Conservation (phyloP, 2,113 vertebrate genomes). For the Apistogramma diplotaenia region DNA sequence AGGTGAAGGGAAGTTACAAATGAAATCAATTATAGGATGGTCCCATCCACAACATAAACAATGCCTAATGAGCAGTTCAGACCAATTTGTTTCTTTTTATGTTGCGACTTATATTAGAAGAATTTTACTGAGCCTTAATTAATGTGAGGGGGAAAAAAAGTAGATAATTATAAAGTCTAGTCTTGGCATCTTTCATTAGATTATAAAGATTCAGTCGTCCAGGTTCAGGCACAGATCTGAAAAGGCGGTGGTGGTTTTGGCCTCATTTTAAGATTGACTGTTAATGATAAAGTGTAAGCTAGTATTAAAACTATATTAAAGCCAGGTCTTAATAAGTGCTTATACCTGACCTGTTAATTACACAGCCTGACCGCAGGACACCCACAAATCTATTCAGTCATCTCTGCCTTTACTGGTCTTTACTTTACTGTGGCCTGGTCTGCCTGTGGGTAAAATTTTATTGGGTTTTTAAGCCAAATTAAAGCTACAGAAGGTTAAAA, state of each 20-base stretch:
- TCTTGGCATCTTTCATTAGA: background rate
- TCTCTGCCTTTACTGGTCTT: slow-evolving; percentile 16
- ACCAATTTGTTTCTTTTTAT: background rate
- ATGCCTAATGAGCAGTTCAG: slow-evolving; percentile 17
- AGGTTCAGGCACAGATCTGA: background rate
- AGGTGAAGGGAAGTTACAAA: slow-evolving; percentile 7
- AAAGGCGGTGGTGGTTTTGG: background rate
- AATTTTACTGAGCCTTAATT: background rate
- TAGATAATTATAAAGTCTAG: background rate
- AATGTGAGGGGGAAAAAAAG: background rate
- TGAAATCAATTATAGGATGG: slow-evolving; percentile 21
- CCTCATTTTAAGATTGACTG: slow-evolving; percentile 16
- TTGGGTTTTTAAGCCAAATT: slow-evolving; percentile 35
- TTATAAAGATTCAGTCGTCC: background rate
- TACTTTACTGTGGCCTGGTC: slow-evolving; percentile 3
- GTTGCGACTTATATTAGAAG: background rate
- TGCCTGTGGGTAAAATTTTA: slow-evolving; percentile 47
- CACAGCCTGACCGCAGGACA: slow-evolving; percentile 33
- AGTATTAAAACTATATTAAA: slow-evolving; percentile 38
- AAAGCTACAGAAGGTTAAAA: slow-evolving; percentile 5
- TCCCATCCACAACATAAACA: slow-evolving; percentile 23
- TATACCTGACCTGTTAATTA: slow-evolving; percentile 59
- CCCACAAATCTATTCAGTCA: slow-evolving; percentile 38
- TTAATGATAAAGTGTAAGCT: slow-evolving; percentile 17
- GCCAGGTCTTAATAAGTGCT: slow-evolving; percentile 15